A percentile compares a stretch with the other conserved stretches of the same genome.
Evolutionary conservation across 2,797 vertebrate species (phyloP).

Genomic region (Nyctalus aviator): DNA sequence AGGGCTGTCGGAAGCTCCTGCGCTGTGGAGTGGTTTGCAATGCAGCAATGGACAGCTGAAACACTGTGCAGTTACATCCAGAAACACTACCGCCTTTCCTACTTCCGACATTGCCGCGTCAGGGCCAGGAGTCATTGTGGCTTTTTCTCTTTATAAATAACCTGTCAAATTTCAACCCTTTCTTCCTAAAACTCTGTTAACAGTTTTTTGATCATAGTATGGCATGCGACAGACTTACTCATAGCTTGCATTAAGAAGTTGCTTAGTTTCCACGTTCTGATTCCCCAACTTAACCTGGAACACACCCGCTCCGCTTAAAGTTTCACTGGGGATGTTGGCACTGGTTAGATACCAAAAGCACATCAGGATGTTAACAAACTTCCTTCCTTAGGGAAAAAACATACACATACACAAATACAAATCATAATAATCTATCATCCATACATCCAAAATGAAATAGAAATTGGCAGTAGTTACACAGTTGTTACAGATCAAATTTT

Average conservation of each 20-base stretch:
- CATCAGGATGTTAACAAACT: conserved; percentile 97
- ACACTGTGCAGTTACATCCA: neutral
- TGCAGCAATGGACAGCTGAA: neutral
- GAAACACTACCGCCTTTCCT: conserved; percentile 32
- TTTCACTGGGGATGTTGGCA: conserved; percentile 90
- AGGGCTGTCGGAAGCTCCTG: neutral
- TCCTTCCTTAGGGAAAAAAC: conserved; percentile 89
- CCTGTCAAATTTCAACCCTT: conserved; percentile 41
- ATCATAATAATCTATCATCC: conserved; percentile 44
- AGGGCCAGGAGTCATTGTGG: conserved; percentile 36
- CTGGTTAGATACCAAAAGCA: conserved; percentile 97
- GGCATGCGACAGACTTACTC: conserved; percentile 90
- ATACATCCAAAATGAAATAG: conserved; percentile 2
- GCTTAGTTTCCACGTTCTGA: conserved; percentile 89
- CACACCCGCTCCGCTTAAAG: conserved; percentile 89
- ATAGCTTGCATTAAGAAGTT: conserved; percentile 94
- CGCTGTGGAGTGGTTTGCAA: neutral
- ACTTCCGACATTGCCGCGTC: conserved; percentile 10
- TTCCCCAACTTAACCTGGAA: conserved; percentile 91
- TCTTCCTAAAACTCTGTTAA: conserved; percentile 54
- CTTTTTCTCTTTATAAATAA: conserved; percentile 64
- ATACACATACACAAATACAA: conserved; percentile 72
- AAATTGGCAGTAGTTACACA: neutral
- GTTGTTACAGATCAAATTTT: neutral
- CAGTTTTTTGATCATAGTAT: neutral